Conservation (phyloP, 2,797 vertebrate genomes). For the Calcarius lapponicus region DNA sequence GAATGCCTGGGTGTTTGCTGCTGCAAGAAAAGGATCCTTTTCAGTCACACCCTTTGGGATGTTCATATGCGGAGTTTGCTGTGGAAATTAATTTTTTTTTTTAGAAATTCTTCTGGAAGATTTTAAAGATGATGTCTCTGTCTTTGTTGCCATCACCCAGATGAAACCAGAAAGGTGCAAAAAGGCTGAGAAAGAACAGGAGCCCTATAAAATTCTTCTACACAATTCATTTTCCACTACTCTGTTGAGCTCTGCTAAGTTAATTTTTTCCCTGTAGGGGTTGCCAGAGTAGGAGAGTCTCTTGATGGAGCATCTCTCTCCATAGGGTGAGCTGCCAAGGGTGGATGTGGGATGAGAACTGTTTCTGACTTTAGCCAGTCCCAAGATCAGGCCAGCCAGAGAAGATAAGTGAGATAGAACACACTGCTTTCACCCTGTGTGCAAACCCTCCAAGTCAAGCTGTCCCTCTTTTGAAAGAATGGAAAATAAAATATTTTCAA, state of each 20-base stretch:
- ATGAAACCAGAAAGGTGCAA: conserved; percentile 29
- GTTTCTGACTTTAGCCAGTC: neutral
- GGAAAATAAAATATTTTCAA: neutral
- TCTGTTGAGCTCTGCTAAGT: neutral
- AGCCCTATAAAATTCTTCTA: neutral
- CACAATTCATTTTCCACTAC: neutral
- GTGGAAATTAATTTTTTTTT: conserved; percentile 6
- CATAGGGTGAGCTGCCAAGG: neutral
- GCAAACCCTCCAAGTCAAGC: neutral
- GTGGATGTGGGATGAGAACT: neutral
- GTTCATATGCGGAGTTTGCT: neutral
- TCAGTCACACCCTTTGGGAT: conserved; percentile 10
- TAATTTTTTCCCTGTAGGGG: neutral
- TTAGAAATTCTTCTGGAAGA: neutral
- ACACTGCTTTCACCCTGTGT: neutral
- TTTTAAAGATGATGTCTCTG: neutral
- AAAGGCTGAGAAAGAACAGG: neutral
- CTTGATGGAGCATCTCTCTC: neutral
- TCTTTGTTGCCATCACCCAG: neutral
- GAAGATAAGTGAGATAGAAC: neutral
- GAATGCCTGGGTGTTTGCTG: conserved; percentile 38
- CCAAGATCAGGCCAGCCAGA: neutral
- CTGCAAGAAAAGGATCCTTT: conserved; percentile 13
- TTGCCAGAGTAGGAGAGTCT: neutral
- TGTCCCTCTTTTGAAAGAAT: neutral